Percentiles rank a stretch among this genome's conserved stretches.
Conservation (phyloP, 2,113 vertebrate species). For the Corvus cornix region DNA sequence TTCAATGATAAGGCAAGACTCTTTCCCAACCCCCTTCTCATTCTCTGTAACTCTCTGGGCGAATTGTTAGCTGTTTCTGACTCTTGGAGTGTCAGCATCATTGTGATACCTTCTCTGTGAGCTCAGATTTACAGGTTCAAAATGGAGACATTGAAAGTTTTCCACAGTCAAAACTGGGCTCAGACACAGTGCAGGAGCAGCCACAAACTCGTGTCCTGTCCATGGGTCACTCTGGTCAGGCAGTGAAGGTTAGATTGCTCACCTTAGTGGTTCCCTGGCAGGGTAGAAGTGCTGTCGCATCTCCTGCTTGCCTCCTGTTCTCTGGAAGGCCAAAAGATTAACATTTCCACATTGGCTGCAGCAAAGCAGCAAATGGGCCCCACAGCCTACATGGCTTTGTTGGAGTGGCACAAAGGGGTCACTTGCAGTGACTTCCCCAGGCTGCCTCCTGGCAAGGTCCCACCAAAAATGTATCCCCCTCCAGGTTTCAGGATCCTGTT, state of each 20-base stretch:
- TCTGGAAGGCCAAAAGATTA: neutral
- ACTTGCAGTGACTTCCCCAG: neutral
- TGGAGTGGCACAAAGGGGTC: neutral
- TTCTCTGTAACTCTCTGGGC: neutral
- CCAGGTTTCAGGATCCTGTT: accelerated
- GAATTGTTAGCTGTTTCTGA: neutral
- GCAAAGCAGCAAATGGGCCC: neutral
- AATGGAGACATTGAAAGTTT: accelerated
- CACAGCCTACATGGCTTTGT: neutral
- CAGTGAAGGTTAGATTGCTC: accelerated
- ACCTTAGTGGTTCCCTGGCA: neutral
- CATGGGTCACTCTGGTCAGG: neutral
- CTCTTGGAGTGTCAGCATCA: neutral
- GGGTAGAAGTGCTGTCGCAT: accelerated
- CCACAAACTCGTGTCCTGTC: neutral
- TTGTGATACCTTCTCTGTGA: accelerated
- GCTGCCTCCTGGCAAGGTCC: neutral
- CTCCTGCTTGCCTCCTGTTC: neutral
- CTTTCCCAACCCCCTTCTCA: neutral
- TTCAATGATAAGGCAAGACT: neutral
- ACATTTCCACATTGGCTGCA: accelerated
- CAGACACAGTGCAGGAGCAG: accelerated
- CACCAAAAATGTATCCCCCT: neutral
- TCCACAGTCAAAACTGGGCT: accelerated
- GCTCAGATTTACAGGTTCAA: neutral